A percentile compares a stretch with the other conserved stretches of the same genome.
These are phyloP conservation scores for Vesta saturnalis DNA, from an alignment of 2,888 invertebrate genomes.

Conservation along the genomic window DNA sequence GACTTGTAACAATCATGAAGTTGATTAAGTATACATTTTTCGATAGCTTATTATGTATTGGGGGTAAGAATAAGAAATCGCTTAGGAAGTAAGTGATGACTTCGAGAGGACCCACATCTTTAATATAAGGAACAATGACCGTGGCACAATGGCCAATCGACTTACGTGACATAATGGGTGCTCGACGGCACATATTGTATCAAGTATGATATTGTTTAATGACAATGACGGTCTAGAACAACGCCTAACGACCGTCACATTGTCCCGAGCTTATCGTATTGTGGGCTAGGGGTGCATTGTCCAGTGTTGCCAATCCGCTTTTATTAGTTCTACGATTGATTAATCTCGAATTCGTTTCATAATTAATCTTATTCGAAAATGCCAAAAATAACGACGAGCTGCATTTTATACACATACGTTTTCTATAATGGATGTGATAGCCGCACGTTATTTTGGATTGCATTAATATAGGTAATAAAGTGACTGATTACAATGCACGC, in stretches of 20 bases:
- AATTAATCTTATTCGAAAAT: slow-evolving; percentile 51
- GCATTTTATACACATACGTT: background rate
- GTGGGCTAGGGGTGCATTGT: slow-evolving; percentile 51
- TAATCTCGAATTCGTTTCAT: slow-evolving; percentile 55
- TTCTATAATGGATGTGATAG: background rate
- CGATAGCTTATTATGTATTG: slow-evolving; percentile 17
- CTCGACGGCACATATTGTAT: slow-evolving; percentile 61
- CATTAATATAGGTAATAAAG: slow-evolving; percentile 24
- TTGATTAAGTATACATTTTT: too few relatives aligned
- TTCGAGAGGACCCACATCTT: slow-evolving; percentile 49
- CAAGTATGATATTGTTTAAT: slow-evolving; percentile 62
- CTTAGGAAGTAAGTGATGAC: slow-evolving; percentile 34
- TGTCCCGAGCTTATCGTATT: slow-evolving; percentile 52
- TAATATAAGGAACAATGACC: slow-evolving; percentile 60
- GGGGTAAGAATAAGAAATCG: slow-evolving; percentile 32
- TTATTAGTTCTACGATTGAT: slow-evolving; percentile 56
- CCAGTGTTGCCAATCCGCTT: slow-evolving; percentile 48
- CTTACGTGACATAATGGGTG: slow-evolving; percentile 61
- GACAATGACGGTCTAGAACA: slow-evolving; percentile 60
- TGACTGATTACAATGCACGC: slow-evolving; percentile 30
- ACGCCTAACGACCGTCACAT: slow-evolving; percentile 55
- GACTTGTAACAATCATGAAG: too few relatives aligned
- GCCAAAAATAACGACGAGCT: background rate
- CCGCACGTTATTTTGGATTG: slow-evolving; percentile 13
- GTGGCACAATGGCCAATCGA: slow-evolving; percentile 61